Conservation (phyloP, 2,113 vertebrate genomes). For the Cyprinus carpio region DNA sequence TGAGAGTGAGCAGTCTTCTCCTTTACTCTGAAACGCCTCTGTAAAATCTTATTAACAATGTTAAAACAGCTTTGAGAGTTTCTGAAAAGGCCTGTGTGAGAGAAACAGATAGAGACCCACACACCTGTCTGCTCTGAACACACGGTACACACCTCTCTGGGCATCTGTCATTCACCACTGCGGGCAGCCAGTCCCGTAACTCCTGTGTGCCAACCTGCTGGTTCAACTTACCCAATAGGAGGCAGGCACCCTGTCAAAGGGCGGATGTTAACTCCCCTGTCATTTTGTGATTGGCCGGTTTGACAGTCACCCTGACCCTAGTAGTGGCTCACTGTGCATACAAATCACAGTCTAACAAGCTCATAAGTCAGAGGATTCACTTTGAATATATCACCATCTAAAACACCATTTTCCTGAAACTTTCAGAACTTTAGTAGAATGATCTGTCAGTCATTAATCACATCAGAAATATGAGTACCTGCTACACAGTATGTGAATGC, state of each 20-base stretch:
- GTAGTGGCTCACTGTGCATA: neutral
- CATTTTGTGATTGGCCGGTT: slow-evolving; percentile 11
- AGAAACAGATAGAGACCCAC: slow-evolving; percentile 5
- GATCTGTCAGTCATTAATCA: neutral
- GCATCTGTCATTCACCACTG: slow-evolving; percentile 44
- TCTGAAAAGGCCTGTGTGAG: neutral
- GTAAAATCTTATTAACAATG: neutral
- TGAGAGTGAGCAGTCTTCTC: neutral
- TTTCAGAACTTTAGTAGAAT: neutral
- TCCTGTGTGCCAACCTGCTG: slow-evolving; percentile 21
- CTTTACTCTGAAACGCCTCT: neutral
- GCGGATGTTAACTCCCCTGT: slow-evolving; percentile 30
- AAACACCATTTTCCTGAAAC: neutral
- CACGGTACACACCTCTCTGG: neutral
- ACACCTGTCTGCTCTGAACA: slow-evolving; percentile 33
- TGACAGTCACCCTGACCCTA: slow-evolving; percentile 26
- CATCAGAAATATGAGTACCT: neutral
- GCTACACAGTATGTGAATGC: neutral
- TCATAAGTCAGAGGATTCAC: neutral
- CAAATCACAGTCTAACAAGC: slow-evolving; percentile 1
- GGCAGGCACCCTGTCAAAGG: slow-evolving; percentile 26
- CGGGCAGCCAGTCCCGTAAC: slow-evolving; percentile 23
- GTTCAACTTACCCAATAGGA: slow-evolving; percentile 27
- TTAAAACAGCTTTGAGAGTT: neutral
- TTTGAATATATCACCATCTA: neutral